Evolutionary conservation across 2,888 invertebrate genomes (phyloP), one percentile per base, ranked within the genome.

Genomic region (Mesorhabditis spiculigera): DNA sequence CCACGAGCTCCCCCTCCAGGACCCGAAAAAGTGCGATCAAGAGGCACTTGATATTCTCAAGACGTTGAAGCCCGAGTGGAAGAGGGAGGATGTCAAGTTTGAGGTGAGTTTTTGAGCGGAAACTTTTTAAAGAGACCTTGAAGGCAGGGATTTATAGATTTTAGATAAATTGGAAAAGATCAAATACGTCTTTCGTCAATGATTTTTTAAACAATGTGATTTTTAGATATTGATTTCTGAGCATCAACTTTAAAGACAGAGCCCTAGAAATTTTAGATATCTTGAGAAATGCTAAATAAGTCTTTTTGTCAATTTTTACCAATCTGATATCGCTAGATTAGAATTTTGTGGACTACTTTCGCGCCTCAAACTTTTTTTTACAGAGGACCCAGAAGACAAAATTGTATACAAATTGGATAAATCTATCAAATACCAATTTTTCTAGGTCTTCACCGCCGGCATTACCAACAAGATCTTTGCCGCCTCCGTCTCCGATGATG

Each of bases 381-480:
- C 28, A 28, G 28, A 28, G 1, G 28, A 28, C 28, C 43, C 44
- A 3, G 8, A 68, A 4, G 42, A 28, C n/a, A 2, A 41, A 62
- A 13, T 68, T 16, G 5, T 44, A 16, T 5, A 5, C 10, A 43
- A 43, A 43, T 44, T 0, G 43, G n/a, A n/a, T n/a, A n/a, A n/a
- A 3, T 28, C 28, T 50, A 50, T 50, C 50, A 50, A 13, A 50
- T 50, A 50, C 13, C 50, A n/a, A 45, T 63, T 68, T 5, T 73
- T 78, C 50, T 69, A 81, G 80, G 73, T 78, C 63, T 85, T 81
- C 71, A 81, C 83, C 5, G 82, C 77, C 42, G 85, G 85, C 4
- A 86, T 85, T 67, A 85, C 85, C 5, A 85, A 85, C 72, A 82
- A 82, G 69, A 83, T 86, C 42, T 81, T 85, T 61, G 68, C 80